Evolutionary conservation across 2,113 vertebrate species (phyloP), one percentile per base, ranked within the genome.

Genomic region (Phalacrocorax carbo): DNA sequence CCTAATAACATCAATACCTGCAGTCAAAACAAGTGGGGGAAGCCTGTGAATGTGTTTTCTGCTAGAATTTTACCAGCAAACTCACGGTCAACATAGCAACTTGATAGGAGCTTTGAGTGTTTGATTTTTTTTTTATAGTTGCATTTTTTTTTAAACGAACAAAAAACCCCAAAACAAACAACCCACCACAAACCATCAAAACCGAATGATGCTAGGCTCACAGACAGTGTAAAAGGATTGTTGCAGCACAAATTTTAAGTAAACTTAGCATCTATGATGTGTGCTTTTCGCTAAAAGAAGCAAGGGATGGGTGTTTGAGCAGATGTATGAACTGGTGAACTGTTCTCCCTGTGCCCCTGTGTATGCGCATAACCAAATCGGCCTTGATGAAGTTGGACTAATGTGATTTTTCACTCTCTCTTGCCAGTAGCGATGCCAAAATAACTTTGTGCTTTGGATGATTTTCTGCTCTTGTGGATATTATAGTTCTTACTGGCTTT

Each of bases 111-210:
- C 30, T 90, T 81, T 36, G 18, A 78, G 61, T 52, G 46, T 30
- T 70, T 57, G 40, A 38, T 61, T 90, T 92, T 61, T 90, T 92
- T 62, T 80, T 62, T 80, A 65, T 23, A 49, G 30, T 49, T 77
- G 23, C 7, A 4, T 88, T 54, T 70, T 6, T 60, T 90, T 29
- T 49, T 15, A 22, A 49, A 51, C 12, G 23, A n/a, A 60, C 44
- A 38, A 30, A 26, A 19, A 44, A 44, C 13, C 42, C 42, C 30
- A 46, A 26, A 40, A 25, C 7, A 34, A 54, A 36, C 9, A 44
- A 44, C 42, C 38, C 38, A 44, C 12, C 42, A 44, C 15, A 44
- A 44, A 44, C 13, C 42, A 44, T 44, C 15, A 15, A 44, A 44
- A 16, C 42, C 15, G 14, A 48, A 5, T 30, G 12, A 15, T 42